phyloP scores from a whole-genome alignment of 2,797 vertebrate genomes.

The Oceanodroma leucorhoa region DNA sequence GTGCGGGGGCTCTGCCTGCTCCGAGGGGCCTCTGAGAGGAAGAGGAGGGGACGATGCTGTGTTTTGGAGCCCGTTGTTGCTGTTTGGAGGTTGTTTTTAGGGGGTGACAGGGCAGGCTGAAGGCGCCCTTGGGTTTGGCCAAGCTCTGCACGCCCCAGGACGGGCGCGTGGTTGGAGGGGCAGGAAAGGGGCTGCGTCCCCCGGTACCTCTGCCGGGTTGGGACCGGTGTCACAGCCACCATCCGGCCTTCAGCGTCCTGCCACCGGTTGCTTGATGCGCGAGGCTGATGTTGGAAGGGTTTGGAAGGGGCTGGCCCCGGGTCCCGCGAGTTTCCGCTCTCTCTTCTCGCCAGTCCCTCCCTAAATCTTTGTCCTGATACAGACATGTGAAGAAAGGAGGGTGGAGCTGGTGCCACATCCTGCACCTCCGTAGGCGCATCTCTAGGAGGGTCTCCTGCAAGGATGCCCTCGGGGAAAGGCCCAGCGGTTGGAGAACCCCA shows the following conservation, averaged over 20 bases:
- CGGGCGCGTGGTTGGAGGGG: fast-evolving
- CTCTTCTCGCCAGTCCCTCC: background rate
- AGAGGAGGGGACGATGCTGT: background rate
- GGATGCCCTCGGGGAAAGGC: background rate
- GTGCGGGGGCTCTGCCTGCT: fast-evolving
- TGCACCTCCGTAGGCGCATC: background rate
- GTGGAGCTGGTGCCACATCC: conserved; percentile 56
- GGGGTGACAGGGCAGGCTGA: background rate
- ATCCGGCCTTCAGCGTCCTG: background rate
- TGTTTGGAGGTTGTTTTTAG: background rate
- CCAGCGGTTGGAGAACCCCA: background rate
- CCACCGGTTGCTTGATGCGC: background rate
- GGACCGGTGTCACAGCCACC: background rate
- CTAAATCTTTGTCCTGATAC: conserved; percentile 60
- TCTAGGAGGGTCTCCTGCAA: background rate
- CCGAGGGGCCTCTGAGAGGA: background rate
- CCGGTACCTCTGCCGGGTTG: fast-evolving
- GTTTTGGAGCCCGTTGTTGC: background rate
- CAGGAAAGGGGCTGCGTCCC: background rate
- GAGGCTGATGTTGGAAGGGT: background rate
- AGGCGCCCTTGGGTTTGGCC: background rate
- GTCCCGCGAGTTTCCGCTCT: fast-evolving
- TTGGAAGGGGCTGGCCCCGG: background rate
- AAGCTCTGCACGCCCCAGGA: background rate
- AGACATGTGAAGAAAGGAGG: conserved; percentile 24